Evolutionary conservation across 2,113 vertebrate species (phyloP).

Genomic region (Rhinoderma darwinii): DNA sequence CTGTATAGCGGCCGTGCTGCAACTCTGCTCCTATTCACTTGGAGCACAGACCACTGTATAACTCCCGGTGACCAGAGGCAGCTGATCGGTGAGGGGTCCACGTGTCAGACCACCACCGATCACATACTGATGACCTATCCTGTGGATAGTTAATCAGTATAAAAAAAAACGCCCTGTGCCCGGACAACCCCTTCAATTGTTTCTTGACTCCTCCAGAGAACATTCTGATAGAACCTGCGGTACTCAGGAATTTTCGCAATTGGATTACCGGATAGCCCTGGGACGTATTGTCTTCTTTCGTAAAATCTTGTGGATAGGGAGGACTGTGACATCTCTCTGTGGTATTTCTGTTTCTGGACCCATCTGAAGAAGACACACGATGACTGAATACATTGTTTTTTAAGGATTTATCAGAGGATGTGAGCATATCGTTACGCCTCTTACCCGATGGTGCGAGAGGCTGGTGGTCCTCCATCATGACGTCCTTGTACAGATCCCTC

Average conservation of each 20-base stretch:
- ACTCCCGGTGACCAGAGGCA: too few relatives aligned
- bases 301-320: background rate
- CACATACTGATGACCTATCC: too few relatives aligned
- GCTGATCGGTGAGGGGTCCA: too few relatives aligned
- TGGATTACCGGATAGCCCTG: background rate
- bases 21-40: too few relatives aligned
- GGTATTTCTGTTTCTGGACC: background rate
- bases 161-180: too few relatives aligned
- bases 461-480: background rate
- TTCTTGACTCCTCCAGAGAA: background rate
- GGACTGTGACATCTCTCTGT: background rate
- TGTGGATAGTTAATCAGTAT: too few relatives aligned
- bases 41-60: too few relatives aligned
- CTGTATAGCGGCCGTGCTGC: too few relatives aligned
- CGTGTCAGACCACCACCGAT: too few relatives aligned
- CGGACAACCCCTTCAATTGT: too few relatives aligned
- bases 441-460: background rate
- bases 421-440: background rate
- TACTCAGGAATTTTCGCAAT: background rate
- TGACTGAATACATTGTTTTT: too few relatives aligned
- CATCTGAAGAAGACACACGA: background rate
- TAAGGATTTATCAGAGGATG: background rate
- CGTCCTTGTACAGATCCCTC: background rate
- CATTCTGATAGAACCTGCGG: background rate
- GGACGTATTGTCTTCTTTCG: background rate